Percentiles rank a stretch among this genome's conserved stretches.
Evolutionary conservation across 2,888 invertebrate genomes (phyloP).

Genomic region (Caenorhabditis sinica): DNA sequence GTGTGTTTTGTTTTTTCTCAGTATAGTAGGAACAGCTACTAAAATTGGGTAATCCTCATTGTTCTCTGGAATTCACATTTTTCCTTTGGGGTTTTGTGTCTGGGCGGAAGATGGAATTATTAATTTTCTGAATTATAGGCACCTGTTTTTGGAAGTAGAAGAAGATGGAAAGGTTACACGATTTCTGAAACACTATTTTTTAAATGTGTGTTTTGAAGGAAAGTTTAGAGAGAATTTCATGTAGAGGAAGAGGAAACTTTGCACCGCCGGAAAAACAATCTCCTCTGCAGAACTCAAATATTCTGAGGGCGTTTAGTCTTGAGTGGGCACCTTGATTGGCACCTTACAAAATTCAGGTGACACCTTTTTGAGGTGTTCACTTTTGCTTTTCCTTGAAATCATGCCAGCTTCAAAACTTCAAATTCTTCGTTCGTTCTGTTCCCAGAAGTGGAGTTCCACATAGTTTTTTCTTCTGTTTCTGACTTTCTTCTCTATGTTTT

Average conservation of each 20-base stretch:
- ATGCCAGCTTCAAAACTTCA: background rate
- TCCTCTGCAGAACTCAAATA: constrained; percentile 1
- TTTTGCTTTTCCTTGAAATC: too few species aligned
- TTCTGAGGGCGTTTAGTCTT: constrained; percentile 15
- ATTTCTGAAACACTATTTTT: constrained; percentile 22
- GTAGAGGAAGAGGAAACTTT: background rate
- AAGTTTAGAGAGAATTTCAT: background rate
- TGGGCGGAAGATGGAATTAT: background rate
- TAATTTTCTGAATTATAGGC: background rate
- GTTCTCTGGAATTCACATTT: background rate
- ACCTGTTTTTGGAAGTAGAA: constrained; percentile 7
- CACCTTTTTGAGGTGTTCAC: constrained; percentile 15
- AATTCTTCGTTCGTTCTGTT: background rate
- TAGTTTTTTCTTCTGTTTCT: background rate
- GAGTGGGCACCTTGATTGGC: constrained; percentile 19
- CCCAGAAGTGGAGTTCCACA: background rate
- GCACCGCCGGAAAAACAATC: constrained; percentile 7
- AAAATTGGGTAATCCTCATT: background rate
- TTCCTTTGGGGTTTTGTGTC: background rate
- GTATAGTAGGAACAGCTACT: too few species aligned
- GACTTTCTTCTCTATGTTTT: background rate
- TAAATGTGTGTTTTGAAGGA: constrained; percentile 13
- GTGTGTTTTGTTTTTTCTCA: constrained; percentile 28
- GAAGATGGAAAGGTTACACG: constrained; percentile 3
- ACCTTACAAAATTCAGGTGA: constrained; percentile 15